A percentile compares a stretch with the other conserved stretches of the same genome.
phyloP scores from a whole-genome alignment of 2,888 invertebrate species.

The Uloborus plumipes region DNA sequence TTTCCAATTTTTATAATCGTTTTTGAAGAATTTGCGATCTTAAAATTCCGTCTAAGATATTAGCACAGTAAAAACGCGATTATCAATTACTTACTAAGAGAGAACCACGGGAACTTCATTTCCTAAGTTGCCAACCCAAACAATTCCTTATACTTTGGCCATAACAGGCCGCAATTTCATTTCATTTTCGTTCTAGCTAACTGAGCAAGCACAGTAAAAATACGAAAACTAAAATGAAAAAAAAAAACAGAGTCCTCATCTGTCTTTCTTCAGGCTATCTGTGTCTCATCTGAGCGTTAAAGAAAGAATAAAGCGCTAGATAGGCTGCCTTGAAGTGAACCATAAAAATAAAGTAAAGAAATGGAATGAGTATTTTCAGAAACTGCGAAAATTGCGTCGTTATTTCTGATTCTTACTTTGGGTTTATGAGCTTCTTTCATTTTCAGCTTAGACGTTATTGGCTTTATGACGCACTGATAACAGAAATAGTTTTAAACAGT shows the following conservation, averaged over 20 bases:
- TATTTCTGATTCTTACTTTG: constrained; percentile 4
- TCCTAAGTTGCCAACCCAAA: background rate
- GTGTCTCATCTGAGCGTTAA: background rate
- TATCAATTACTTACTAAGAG: too few species aligned
- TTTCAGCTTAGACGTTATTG: too few species aligned
- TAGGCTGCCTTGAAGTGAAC: background rate
- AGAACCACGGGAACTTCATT: background rate
- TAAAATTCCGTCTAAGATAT: too few species aligned
- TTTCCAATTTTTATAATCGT: too few species aligned
- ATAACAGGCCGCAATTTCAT: constrained; percentile 31
- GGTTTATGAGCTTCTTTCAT: background rate
- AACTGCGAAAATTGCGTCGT: background rate
- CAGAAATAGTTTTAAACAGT: too few species aligned
- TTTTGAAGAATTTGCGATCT: too few species aligned
- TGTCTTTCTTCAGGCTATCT: constrained; percentile 2
- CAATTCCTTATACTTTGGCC: constrained; percentile 17
- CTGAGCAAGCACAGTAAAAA: background rate
- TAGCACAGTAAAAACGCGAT: too few species aligned
- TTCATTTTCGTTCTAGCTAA: constrained; percentile 6
- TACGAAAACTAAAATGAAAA: too few species aligned
- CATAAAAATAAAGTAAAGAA: background rate
- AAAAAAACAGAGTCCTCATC: too few species aligned
- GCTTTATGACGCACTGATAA: too few species aligned
- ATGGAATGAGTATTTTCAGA: background rate
- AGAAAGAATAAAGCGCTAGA: constrained; percentile 2